Percentiles rank a stretch among this genome's conserved stretches.
phyloP scores from a whole-genome alignment of 2,113 vertebrate genomes.

The Carassius carassius region DNA sequence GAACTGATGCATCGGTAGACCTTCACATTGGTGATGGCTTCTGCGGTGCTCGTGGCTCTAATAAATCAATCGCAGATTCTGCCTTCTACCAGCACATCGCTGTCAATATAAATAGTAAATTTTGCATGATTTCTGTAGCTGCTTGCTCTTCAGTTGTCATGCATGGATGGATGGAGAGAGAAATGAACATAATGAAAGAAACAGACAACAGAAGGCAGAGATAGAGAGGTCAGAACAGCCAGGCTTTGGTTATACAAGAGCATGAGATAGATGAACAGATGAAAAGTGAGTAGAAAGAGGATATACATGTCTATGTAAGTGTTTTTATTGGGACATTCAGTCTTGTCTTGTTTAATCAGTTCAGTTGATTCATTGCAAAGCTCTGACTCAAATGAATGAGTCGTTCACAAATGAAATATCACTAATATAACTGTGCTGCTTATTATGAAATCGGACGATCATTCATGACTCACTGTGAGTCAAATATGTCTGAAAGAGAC shows the following conservation, averaged over 20 bases:
- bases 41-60: neutral
- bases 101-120: neutral
- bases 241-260: conserved; percentile 12
- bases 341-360: too few species aligned
- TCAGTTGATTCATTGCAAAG: too few species aligned
- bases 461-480: too few species aligned
- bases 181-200: neutral
- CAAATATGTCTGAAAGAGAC: too few species aligned
- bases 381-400: too few species aligned
- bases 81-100: neutral
- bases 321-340: neutral
- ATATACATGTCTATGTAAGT: neutral
- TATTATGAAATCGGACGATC: too few species aligned
- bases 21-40: neutral
- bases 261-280: conserved; percentile 1
- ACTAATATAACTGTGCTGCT: too few species aligned
- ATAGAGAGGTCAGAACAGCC: conserved; percentile 21
- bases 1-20: conserved; percentile 9
- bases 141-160: neutral
- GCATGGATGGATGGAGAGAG: neutral
- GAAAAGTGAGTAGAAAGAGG: neutral
- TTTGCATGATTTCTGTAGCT: neutral
- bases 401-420: too few species aligned
- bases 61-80: neutral
- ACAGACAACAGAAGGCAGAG: conserved; percentile 20